These are phyloP conservation scores for Poeciliopsis retropinna DNA, from an alignment of 2,113 vertebrate genomes.

Conservation along the genomic window DNA sequence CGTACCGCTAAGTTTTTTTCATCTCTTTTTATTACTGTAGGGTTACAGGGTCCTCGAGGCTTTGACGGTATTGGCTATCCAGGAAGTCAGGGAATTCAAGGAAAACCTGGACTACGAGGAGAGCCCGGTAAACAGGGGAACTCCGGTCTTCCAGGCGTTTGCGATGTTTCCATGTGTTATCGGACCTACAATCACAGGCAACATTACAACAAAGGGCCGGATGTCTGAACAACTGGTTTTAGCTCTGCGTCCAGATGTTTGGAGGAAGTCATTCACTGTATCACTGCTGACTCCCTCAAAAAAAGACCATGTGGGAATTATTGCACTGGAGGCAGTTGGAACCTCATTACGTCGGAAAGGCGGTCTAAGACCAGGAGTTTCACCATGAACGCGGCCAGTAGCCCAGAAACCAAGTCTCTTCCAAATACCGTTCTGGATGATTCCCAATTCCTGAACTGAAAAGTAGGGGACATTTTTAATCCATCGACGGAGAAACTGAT, in stretches of 20 bases:
- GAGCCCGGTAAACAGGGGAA: conserved; percentile 76
- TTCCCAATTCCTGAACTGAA: background rate
- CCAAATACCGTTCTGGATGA: background rate
- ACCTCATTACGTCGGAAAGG: background rate
- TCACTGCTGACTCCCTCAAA: background rate
- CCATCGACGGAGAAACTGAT: background rate
- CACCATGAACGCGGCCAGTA: background rate
- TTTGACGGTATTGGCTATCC: conserved; percentile 76
- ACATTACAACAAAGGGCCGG: conserved; percentile 83
- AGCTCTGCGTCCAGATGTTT: conserved; percentile 2
- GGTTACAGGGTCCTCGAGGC: conserved; percentile 77
- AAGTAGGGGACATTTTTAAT: background rate
- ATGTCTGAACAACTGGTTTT: conserved; percentile 62
- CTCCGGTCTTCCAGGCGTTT: conserved; percentile 76
- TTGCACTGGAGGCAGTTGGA: background rate
- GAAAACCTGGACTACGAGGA: conserved; percentile 76
- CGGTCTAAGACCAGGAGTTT: background rate
- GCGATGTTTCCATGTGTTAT: conserved; percentile 82
- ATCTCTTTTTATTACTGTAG: conserved; percentile 46
- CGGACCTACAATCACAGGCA: conserved; percentile 79
- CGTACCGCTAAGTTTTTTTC: background rate
- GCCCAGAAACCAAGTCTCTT: background rate
- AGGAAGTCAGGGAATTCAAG: conserved; percentile 77
- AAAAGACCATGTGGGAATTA: background rate
- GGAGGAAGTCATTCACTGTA: background rate